phyloP scores from a whole-genome alignment of 2,888 invertebrate genomes.

The Eupithecia centaureata region DNA sequence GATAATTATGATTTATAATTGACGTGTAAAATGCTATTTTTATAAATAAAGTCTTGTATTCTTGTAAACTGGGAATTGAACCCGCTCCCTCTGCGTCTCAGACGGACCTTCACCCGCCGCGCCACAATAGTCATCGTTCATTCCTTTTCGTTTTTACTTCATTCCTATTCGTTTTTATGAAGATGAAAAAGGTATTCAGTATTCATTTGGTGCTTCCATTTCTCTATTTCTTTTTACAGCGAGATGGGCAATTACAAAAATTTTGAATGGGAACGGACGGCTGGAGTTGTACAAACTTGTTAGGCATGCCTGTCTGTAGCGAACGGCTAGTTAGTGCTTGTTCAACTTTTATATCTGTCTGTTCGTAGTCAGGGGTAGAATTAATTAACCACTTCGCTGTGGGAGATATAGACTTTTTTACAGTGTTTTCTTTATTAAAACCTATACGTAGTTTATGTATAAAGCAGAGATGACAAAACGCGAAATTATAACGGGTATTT shows the following conservation, averaged over 20 bases:
- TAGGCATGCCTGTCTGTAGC: constrained; percentile 43
- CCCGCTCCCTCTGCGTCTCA: no score
- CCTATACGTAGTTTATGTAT: no score
- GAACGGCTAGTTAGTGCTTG: constrained; percentile 37
- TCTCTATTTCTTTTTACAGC: constrained; percentile 46
- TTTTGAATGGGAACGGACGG: constrained; percentile 54
- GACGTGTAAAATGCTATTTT: no score
- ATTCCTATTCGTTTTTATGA: not conserved
- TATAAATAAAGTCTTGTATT: no score
- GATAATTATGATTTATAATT: no score
- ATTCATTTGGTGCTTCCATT: constrained; percentile 38
- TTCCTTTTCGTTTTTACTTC: no score
- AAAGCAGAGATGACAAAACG: no score
- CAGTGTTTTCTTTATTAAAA: no score
- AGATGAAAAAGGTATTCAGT: constrained; percentile 14
- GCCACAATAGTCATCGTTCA: no score
- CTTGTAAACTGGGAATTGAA: no score
- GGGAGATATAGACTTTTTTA: constrained; percentile 23
- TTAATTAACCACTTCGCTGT: constrained; percentile 35
- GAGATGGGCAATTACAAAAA: constrained; percentile 61
- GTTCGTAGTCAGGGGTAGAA: constrained; percentile 19
- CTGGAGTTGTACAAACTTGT: constrained; percentile 58
- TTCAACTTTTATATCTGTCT: constrained; percentile 46
- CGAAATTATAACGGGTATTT: no score
- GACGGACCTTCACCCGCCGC: no score